Evolutionary conservation across 2,113 vertebrate species (phyloP).

Genomic region (Caracal caracal): DNA sequence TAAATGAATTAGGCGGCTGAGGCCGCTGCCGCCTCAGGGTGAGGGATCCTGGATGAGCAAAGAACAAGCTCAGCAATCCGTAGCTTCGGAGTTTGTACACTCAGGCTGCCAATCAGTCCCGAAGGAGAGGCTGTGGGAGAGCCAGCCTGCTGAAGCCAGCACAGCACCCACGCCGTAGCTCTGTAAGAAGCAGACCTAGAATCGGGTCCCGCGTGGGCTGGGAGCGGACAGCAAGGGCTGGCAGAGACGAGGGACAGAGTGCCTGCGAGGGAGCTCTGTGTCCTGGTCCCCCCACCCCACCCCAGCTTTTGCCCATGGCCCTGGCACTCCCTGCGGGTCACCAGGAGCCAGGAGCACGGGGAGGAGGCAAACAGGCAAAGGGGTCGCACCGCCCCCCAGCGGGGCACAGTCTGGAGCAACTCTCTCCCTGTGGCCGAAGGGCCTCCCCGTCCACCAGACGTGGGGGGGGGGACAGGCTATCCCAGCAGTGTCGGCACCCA

Average conservation of each 20-base stretch:
- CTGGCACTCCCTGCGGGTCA: not conserved
- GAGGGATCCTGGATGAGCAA: not conserved
- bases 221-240: no score
- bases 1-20: not conserved
- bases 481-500: no score
- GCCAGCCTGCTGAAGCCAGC: not conserved
- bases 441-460: not conserved
- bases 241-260: not conserved
- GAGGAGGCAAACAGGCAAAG: not conserved
- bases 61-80: not conserved
- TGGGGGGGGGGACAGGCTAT: not conserved
- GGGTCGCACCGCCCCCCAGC: not conserved
- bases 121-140: not conserved
- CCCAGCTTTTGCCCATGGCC: not conserved
- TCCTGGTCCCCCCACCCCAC: no score
- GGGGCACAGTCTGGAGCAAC: not conserved
- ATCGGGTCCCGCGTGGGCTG: rapidly evolving
- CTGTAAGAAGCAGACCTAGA: not conserved
- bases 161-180: not conserved
- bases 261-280: not conserved
- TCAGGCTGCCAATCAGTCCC: not conserved
- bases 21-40: not conserved
- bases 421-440: not conserved
- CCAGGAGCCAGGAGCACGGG: not conserved
- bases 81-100: not conserved